Conservation (phyloP, 1,140 invertebrate genomes). For the Brachionus angularis region DNA sequence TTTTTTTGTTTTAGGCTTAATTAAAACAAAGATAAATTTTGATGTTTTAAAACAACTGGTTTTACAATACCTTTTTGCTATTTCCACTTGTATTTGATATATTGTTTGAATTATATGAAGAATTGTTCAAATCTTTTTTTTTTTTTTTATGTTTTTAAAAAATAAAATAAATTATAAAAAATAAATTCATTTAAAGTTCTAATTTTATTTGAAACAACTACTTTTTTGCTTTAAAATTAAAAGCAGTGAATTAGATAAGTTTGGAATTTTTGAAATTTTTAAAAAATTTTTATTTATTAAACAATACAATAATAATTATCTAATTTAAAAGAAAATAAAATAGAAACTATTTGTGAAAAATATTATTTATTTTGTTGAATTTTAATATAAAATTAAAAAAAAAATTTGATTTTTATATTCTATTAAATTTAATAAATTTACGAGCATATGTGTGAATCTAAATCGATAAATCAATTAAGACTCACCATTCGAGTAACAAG, state of each 20-base stretch:
- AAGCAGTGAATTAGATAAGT: too few relatives aligned
- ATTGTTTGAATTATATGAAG: not conserved
- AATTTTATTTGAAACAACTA: too few relatives aligned
- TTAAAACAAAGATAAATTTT: not conserved
- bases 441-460: conserved; percentile 17
- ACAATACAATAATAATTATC: too few relatives aligned
- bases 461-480: not conserved
- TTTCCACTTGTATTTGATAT: conserved; percentile 1
- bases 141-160: too few relatives aligned
- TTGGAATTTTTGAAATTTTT: too few relatives aligned
- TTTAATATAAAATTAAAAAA: too few relatives aligned
- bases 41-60: conserved; percentile 37
- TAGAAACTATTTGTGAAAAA: too few relatives aligned
- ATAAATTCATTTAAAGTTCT: not conserved
- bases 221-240: too few relatives aligned
- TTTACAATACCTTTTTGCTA: conserved; percentile 28
- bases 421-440: conserved; percentile 9
- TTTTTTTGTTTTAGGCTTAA: conserved; percentile 20
- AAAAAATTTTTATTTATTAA: too few relatives aligned
- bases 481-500: conserved; percentile 23
- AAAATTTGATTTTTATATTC: too few relatives aligned
- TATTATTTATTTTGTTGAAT: too few relatives aligned
- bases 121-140: conserved; percentile 18
- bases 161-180: conserved; percentile 11
- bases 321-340: too few relatives aligned